These are phyloP conservation scores for Peromyscus nudipes DNA, from an alignment of 2,797 vertebrate species.

Conservation along the genomic window DNA sequence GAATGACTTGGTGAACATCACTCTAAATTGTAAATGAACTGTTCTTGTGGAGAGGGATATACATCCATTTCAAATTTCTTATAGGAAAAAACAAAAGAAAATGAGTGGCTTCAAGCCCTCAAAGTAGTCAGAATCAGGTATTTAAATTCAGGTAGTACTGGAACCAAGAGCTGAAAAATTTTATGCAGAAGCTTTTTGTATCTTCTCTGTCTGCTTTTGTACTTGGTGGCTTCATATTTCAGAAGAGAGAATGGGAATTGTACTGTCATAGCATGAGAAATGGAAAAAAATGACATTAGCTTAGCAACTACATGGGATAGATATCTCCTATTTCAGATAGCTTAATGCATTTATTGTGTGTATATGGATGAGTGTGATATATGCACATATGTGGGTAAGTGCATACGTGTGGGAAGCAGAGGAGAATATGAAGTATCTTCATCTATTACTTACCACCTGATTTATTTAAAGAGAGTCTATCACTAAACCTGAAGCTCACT, in stretches of 20 bases:
- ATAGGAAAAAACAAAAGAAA: not conserved
- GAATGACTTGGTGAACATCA: not conserved
- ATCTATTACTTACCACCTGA: not conserved
- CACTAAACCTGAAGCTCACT: not conserved
- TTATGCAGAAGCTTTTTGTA: constrained; percentile 8
- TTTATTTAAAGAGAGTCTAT: not conserved
- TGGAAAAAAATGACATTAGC: not conserved
- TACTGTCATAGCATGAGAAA: not conserved
- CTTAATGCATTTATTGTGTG: not conserved
- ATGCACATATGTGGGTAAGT: too few species aligned
- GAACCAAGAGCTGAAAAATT: not conserved
- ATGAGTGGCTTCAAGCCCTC: not conserved
- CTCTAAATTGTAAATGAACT: not conserved
- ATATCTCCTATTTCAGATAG: not conserved
- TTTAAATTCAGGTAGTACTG: not conserved
- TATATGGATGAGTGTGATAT: not conserved
- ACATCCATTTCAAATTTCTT: constrained; percentile 13
- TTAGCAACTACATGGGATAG: not conserved
- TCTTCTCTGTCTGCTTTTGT: not conserved
- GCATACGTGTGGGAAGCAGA: not conserved
- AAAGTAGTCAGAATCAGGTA: not conserved
- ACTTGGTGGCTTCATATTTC: not conserved
- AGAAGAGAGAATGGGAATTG: not conserved
- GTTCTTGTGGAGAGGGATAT: constrained; percentile 13
- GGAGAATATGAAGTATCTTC: not conserved